A percentile compares a stretch with the other conserved stretches of the same genome.
Evolutionary conservation across 2,888 invertebrate genomes (phyloP).

Genomic region (Lepidocyrtoides sp.): DNA sequence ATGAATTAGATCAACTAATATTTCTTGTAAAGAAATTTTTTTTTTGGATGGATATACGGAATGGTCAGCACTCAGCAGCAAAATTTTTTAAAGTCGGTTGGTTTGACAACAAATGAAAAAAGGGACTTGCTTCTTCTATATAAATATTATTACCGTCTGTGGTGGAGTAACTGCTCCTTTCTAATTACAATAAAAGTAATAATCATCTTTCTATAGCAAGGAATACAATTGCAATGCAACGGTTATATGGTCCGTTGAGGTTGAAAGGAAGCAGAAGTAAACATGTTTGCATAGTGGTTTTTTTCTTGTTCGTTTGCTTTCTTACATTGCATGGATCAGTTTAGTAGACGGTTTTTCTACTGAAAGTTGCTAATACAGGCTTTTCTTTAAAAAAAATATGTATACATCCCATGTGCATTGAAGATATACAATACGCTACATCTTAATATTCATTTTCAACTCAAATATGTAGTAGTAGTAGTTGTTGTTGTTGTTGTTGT

Average conservation of each 20-base stretch:
- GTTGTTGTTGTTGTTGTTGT: too few relatives aligned
- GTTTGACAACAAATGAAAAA: constrained; percentile 25
- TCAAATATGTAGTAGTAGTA: too few relatives aligned
- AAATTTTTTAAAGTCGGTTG: too few relatives aligned
- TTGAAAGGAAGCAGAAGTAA: constrained; percentile 37
- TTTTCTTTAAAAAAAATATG: constrained; percentile 19
- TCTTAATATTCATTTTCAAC: too few relatives aligned
- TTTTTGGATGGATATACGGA: constrained; percentile 9
- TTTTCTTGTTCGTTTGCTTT: constrained; percentile 26
- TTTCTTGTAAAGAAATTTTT: constrained; percentile 37
- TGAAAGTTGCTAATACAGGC: background rate
- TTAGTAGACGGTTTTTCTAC: background rate
- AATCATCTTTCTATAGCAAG: constrained; percentile 66
- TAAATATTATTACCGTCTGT: too few relatives aligned
- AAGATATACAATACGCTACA: too few relatives aligned
- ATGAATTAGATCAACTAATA: constrained; percentile 69
- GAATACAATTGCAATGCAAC: background rate
- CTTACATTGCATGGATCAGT: background rate
- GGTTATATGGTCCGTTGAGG: background rate
- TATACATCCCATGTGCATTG: background rate
- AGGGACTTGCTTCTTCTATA: constrained; percentile 55
- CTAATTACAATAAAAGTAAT: constrained; percentile 76
- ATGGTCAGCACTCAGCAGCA: constrained; percentile 2
- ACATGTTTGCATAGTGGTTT: constrained; percentile 69
- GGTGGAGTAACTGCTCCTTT: constrained; percentile 74